Conservation (phyloP, 1,140 invertebrate genomes). For the Polypedilum pembai region DNA sequence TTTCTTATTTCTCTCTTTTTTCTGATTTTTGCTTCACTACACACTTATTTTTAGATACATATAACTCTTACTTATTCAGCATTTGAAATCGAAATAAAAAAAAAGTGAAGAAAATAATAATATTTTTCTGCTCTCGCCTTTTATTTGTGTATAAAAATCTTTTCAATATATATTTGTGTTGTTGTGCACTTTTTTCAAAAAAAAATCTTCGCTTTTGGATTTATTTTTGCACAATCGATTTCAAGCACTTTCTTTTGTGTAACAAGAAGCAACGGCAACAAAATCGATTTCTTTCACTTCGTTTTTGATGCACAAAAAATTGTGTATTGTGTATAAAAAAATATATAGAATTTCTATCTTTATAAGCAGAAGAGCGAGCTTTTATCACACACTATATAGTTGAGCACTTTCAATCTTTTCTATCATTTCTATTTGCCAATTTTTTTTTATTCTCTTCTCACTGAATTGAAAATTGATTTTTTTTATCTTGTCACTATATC, state of each 20-base stretch:
- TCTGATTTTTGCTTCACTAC: neutral
- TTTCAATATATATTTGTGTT: slow-evolving; percentile 8
- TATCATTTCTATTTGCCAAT: neutral
- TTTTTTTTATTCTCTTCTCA: neutral
- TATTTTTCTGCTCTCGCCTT: neutral
- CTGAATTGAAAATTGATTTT: neutral
- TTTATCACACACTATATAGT: neutral
- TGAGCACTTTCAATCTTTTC: neutral
- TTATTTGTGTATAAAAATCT: neutral
- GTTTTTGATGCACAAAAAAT: neutral
- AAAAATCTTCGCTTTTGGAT: no score
- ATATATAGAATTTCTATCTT: neutral
- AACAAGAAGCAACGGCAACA: no score
- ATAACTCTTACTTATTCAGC: slow-evolving; percentile 5
- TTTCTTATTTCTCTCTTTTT: slow-evolving; percentile 20
- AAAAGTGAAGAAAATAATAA: no score
- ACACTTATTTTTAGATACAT: slow-evolving; percentile 6
- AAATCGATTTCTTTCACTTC: neutral
- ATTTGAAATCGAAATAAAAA: neutral
- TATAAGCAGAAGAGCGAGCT: neutral
- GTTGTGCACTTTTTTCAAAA: neutral
- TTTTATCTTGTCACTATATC: neutral
- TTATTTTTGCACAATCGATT: slow-evolving; percentile 1
- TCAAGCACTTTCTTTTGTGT: slow-evolving; percentile 11
- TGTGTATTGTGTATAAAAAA: no score